Percentiles rank a stretch among this genome's conserved stretches.
Evolutionary conservation across 1,140 invertebrate genomes (phyloP).

Genomic region (Nebria ingens): DNA sequence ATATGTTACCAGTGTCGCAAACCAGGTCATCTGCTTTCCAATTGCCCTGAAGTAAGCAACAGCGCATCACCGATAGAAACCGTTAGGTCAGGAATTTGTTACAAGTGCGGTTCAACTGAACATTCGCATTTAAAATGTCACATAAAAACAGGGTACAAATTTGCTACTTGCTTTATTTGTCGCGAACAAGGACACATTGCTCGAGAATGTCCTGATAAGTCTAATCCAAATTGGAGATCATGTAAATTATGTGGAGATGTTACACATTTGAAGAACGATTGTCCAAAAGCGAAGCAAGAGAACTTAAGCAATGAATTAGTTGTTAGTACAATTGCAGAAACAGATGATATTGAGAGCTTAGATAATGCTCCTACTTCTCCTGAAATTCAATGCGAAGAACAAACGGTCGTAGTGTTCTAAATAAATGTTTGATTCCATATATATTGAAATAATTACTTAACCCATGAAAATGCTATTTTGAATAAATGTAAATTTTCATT

Average conservation of each 20-base stretch:
- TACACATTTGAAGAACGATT: slow-evolving; percentile 76
- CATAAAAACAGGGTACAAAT: slow-evolving; percentile 60
- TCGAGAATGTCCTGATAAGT: slow-evolving; percentile 74
- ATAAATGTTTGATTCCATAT: no score
- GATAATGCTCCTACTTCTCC: no score
- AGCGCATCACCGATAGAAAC: slow-evolving; percentile 29
- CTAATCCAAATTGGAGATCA: slow-evolving; percentile 69
- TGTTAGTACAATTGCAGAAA: neutral
- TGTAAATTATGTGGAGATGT: slow-evolving; percentile 78
- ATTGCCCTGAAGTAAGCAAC: slow-evolving; percentile 57
- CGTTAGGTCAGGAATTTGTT: slow-evolving; percentile 55
- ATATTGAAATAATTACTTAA: no score
- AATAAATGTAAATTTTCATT: no score
- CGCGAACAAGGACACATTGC: slow-evolving; percentile 73
- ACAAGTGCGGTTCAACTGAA: slow-evolving; percentile 77
- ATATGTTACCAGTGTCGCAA: slow-evolving; percentile 74
- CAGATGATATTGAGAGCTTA: no score
- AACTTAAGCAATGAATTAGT: slow-evolving; percentile 14
- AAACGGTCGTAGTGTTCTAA: no score
- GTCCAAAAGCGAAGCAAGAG: slow-evolving; percentile 43
- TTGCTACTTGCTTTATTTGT: slow-evolving; percentile 77
- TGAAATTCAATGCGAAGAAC: no score
- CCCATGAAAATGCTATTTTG: no score
- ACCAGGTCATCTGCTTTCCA: slow-evolving; percentile 64
- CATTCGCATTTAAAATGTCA: slow-evolving; percentile 68